Percentiles rank a stretch among this genome's conserved stretches.
These are phyloP conservation scores for Polydesmus complanatus DNA, from an alignment of 2,888 invertebrate genomes.

Conservation along the genomic window DNA sequence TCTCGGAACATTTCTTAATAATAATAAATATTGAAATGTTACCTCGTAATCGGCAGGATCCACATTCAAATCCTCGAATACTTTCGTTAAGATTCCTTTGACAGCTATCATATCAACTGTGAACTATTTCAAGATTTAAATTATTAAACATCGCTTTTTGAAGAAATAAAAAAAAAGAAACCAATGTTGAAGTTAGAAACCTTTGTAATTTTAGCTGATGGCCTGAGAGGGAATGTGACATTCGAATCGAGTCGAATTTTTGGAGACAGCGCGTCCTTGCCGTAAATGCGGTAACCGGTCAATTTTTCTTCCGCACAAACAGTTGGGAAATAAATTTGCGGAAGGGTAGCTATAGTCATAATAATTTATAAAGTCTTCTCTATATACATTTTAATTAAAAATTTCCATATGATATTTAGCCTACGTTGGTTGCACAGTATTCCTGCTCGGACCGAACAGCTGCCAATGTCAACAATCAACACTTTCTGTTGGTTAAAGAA, in stretches of 20 bases:
- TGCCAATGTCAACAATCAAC: constrained; percentile 42
- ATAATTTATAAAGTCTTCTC: not conserved
- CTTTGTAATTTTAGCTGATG: constrained; percentile 37
- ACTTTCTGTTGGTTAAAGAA: constrained; percentile 33
- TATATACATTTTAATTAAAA: not conserved
- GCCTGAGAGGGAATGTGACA: constrained; percentile 34
- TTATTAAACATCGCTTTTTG: constrained; percentile 9
- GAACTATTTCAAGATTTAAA: constrained; percentile 28
- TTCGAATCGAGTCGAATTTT: constrained; percentile 31
- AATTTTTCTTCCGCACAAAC: constrained; percentile 35
- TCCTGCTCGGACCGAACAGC: constrained; percentile 42
- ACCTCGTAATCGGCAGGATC: constrained; percentile 37
- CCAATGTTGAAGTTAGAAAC: constrained; percentile 25
- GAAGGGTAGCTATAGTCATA: constrained; percentile 36
- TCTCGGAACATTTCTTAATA: not conserved
- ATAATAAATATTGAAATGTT: constrained; percentile 19
- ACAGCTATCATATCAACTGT: constrained; percentile 35
- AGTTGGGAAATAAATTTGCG: constrained; percentile 42
- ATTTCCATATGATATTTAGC: constrained; percentile 18
- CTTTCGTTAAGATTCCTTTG: constrained; percentile 36
- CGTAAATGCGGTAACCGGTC: constrained; percentile 31
- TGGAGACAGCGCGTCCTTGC: constrained; percentile 35
- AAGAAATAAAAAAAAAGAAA: constrained; percentile 20
- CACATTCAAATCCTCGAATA: constrained; percentile 38
- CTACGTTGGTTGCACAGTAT: constrained; percentile 37